These are phyloP conservation scores for Bugulina stolonifera DNA, from an alignment of 2,888 invertebrate genomes.

Conservation along the genomic window DNA sequence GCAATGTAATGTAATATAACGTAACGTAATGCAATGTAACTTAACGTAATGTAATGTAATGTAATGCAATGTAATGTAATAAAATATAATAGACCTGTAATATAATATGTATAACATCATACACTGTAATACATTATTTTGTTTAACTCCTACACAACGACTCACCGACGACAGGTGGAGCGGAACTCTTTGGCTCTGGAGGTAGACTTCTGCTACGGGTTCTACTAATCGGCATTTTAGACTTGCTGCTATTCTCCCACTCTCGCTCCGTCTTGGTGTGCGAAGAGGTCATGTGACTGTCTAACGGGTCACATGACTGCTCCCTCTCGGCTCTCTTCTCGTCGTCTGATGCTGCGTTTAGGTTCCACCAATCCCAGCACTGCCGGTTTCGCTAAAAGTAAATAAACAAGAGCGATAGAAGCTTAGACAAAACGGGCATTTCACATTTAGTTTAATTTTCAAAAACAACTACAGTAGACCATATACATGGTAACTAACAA, in stretches of 20 bases:
- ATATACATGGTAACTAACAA: too few species aligned
- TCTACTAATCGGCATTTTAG: neutral
- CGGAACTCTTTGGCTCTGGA: neutral
- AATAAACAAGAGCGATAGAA: too few species aligned
- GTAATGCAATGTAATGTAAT: too few species aligned
- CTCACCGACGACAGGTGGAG: neutral
- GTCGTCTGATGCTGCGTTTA: constrained; percentile 21
- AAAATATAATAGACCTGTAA: too few species aligned
- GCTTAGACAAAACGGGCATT: too few species aligned
- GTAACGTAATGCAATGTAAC: too few species aligned
- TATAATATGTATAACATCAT: too few species aligned
- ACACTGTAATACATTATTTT: too few species aligned
- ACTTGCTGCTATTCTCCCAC: neutral
- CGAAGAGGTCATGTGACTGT: neutral
- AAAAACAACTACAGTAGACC: too few species aligned
- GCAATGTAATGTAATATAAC: too few species aligned
- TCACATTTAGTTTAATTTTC: too few species aligned
- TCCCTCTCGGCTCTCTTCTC: neutral
- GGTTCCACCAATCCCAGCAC: constrained; percentile 26
- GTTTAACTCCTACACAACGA: neutral
- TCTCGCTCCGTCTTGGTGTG: neutral
- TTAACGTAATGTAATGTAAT: too few species aligned
- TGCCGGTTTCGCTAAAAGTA: constrained; percentile 12
- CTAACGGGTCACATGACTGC: constrained; percentile 15
- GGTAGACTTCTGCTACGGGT: constrained; percentile 1